Evolutionary conservation across 64 coral and sea anemone genomes (phyloP), one percentile per base, ranked within the genome.

Genomic region (Montipora efflorescens): DNA sequence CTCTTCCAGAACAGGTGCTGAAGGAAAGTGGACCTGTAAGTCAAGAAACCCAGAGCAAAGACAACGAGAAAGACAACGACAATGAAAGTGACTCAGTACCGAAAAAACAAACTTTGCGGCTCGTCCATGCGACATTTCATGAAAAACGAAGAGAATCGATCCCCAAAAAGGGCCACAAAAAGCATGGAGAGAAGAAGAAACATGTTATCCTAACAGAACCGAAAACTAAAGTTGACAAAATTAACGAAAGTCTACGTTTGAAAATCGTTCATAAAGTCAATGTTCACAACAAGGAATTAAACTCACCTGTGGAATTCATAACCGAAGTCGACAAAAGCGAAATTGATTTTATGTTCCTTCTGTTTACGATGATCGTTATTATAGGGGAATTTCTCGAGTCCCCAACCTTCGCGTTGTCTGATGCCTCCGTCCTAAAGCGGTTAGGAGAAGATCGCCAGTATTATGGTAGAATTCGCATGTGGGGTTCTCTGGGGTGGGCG

Each of bases 341-440:
- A 92, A 88, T 90, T 48, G 19, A 90, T 22, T 94, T 77, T 43
- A 71, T 99, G 79, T 99, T 96, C 79, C 21, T 96, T 55, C 80
- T 99, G 58, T 94, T 99, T 74, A 76, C 83, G 7, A 57, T 99
- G 46, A 48, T 99, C 8, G 86, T 99, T 13, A 83, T 99, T 23
- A 78, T 96, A 9, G 98, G 92, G 3, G 95, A 99, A 69, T 96
- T 99, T 69, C 47, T 99, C 0, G 98, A 99, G 20, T 99, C 98
- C 20, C 92, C 98, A 62, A 95, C 95, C 3, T 96, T 80, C 64
- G 88, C 98, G 16, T 90, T 99, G 4, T 96, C 98, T 1, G 98
- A 99, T 28, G 83, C 98, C 10, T 99, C 98, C 80, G 89, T 96
- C 55, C 87, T 99, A 14, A 91, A 91, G 44, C 53, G 92, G 22